Base-by-base conservation (phyloP, 2,888 invertebrate genomes). In the Pheosia gnoma region DNA sequence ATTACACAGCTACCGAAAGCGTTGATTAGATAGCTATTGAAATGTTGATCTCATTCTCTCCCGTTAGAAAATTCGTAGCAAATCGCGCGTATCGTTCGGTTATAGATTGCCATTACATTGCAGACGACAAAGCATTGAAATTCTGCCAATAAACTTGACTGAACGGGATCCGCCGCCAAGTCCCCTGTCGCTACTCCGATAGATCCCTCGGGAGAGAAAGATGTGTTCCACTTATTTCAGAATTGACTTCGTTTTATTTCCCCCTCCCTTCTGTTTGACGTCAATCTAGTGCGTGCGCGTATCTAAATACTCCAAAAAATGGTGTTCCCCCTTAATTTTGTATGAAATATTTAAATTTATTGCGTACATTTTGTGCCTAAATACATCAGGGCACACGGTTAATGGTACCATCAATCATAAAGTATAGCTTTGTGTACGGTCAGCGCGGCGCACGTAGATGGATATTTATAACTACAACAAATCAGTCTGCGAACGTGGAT, bases 71-170 rank as follows among this genome's bases (percentile, higher is more conserved):
- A 71, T 71, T 68, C 66, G 70, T 63, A 75, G 61, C 64, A 79
- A 79, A 79, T 78, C 77, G 69, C 71, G 74, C 78, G 75, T 72
- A 75, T 72, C 78, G 66, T 69, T 72, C 72, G 65, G 78, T 80
- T 83, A 86, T 85, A 86, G 86, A 86, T 86, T 82, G 82, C 77
- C 78, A 80, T 81, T 82, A 86, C 82, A 84, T 82, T 75, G 81
- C 76, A 79, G 80, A 79, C 81, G 84, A 86, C 84, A 85, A 86
- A 84, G 83, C 85, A 84, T 86, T 85, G 85, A 86, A 87, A 87
- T 87, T 87, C 82, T 80, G 74, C 83, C 86, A 86, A 87, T 87
- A 86, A 87, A 85, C 79, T 86, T 86, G 86, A 85, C 82, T 83
- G 86, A 85, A 76, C 81, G 81, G 77, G 78, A 83, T 79, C 75